phyloP scores from a whole-genome alignment of 2,888 invertebrate genomes.

The Harpagoxenus sublaevis region DNA sequence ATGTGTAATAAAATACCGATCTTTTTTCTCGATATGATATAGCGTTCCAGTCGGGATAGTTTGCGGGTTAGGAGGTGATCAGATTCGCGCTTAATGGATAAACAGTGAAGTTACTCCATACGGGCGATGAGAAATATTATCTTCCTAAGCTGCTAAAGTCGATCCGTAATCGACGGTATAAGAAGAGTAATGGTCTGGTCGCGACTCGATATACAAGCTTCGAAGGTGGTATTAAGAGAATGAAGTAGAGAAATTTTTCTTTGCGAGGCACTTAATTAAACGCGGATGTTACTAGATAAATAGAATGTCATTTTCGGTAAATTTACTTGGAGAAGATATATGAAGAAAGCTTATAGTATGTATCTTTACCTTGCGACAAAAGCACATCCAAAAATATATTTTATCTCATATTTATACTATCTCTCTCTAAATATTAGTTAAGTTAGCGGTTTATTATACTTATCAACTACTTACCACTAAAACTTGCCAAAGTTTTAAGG shows the following conservation, averaged over 20 bases:
- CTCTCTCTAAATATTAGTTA: not conserved
- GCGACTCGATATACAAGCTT: conserved; percentile 48
- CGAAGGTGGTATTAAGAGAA: conserved; percentile 18
- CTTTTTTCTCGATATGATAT: conserved; percentile 26
- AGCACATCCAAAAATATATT: not conserved
- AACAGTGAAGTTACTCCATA: conserved; percentile 56
- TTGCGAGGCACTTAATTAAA: conserved; percentile 35
- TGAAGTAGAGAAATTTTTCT: conserved; percentile 43
- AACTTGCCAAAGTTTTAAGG: not conserved
- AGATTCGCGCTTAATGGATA: conserved; percentile 59
- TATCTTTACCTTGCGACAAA: not conserved
- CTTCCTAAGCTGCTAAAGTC: conserved; percentile 57
- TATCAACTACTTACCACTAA: not conserved
- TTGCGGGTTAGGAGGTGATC: conserved; percentile 37
- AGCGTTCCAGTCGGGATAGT: conserved; percentile 10
- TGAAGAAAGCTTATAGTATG: not conserved
- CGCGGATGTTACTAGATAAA: conserved; percentile 17
- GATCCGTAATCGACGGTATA: conserved; percentile 48
- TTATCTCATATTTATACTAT: not conserved
- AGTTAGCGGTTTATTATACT: conserved; percentile 1
- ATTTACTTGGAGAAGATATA: not conserved
- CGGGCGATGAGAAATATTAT: conserved; percentile 51
- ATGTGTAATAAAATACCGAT: conserved; percentile 36
- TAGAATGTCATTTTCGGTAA: not conserved
- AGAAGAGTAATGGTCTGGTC: conserved; percentile 51